Evolutionary conservation across 2,113 vertebrate genomes (phyloP).

Genomic region (Typhlomys cinereus): DNA sequence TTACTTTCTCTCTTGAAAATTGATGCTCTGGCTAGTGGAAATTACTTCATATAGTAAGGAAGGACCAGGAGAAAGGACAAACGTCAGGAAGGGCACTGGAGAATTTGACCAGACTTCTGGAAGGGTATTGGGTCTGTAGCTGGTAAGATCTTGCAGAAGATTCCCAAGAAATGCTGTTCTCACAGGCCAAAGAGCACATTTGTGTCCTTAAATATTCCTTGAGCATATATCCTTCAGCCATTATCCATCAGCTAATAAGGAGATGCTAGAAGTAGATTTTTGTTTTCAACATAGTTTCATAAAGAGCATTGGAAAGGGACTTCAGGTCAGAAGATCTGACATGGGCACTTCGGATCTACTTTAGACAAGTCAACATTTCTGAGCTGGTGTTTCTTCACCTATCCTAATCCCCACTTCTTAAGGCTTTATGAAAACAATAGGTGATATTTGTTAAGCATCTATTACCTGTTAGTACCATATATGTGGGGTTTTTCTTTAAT

Average conservation of each 20-base stretch:
- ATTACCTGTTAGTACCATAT: neutral
- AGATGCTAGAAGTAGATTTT: neutral
- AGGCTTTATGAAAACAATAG: neutral
- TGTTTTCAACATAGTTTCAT: neutral
- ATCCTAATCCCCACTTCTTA: neutral
- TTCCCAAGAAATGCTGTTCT: neutral
- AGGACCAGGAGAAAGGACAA: rapidly evolving
- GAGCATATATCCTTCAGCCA: neutral
- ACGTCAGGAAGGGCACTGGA: neutral
- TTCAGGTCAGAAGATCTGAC: neutral
- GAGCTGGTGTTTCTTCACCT: neutral
- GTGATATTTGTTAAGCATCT: neutral
- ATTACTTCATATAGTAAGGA: neutral
- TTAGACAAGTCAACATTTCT: neutral
- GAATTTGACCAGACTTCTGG: neutral
- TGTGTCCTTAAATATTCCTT: neutral
- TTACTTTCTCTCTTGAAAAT: neutral
- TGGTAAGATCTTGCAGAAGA: neutral
- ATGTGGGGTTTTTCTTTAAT: neutral
- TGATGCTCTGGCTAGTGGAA: neutral
- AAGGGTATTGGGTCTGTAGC: neutral
- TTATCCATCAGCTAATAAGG: neutral
- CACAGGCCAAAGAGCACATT: neutral
- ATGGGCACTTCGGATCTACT: neutral
- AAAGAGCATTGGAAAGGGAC: neutral